Evolutionary conservation across 2,888 invertebrate species (phyloP).

Genomic region (Tryphoninae sp.): DNA sequence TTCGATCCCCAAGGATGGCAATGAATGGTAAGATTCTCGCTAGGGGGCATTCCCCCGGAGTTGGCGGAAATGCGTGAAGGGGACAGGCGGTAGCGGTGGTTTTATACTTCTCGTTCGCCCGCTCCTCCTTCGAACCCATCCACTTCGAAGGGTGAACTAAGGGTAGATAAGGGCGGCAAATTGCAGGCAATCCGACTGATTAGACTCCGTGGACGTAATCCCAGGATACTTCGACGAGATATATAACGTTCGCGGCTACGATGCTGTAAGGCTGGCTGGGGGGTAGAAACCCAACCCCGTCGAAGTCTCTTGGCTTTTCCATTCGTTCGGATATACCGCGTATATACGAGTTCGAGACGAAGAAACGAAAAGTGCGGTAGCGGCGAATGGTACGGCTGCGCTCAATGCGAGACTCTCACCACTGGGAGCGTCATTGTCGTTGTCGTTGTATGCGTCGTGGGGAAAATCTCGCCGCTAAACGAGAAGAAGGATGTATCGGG

Average conservation of each 20-base stretch:
- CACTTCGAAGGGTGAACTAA: constrained; percentile 63
- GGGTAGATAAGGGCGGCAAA: constrained; percentile 77
- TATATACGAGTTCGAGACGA: constrained; percentile 34
- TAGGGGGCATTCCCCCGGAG: constrained; percentile 10
- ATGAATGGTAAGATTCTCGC: constrained; percentile 42
- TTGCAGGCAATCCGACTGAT: constrained; percentile 79
- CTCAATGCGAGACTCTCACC: constrained; percentile 42
- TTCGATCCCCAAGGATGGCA: constrained; percentile 28
- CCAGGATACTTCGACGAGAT: constrained; percentile 63
- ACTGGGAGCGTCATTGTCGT: constrained; percentile 12
- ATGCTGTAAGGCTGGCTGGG: not conserved
- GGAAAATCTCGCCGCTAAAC: constrained; percentile 73
- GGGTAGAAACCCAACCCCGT: constrained; percentile 7
- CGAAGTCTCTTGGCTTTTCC: constrained; percentile 12
- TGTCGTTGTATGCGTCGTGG: constrained; percentile 71
- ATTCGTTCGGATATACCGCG: constrained; percentile 30
- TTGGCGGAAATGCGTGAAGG: constrained; percentile 4
- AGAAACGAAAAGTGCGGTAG: constrained; percentile 65
- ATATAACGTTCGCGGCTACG: constrained; percentile 44
- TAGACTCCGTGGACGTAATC: constrained; percentile 77
- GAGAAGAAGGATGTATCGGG: constrained; percentile 20
- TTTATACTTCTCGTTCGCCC: constrained; percentile 36
- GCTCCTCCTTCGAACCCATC: constrained; percentile 20
- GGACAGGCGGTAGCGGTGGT: constrained; percentile 4
- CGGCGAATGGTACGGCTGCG: constrained; percentile 51